Conservation (phyloP, 2,888 invertebrate species). For the Euzetes globulus region DNA sequence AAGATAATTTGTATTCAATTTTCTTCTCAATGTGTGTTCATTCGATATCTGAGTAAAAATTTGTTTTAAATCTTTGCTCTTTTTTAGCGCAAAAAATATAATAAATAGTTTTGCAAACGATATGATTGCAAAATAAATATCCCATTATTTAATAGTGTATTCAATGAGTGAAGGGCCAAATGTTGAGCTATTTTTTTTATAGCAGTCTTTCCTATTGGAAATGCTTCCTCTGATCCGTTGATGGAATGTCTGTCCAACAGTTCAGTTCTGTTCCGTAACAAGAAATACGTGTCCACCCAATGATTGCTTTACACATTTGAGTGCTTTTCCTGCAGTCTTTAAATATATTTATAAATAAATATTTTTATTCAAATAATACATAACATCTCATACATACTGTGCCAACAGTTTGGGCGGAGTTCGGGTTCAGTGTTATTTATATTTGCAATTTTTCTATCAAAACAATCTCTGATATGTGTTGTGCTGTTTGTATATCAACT, state of each 20-base stretch:
- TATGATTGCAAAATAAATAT: no score
- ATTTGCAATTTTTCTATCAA: conserved; percentile 14
- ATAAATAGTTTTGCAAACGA: no score
- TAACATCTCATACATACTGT: background rate
- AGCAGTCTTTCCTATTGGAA: background rate
- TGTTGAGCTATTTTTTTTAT: background rate
- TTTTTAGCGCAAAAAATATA: no score
- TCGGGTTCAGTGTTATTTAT: background rate
- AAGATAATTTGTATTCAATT: no score
- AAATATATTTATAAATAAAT: background rate
- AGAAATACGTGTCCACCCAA: background rate
- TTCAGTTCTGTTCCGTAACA: background rate
- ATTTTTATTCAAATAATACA: background rate
- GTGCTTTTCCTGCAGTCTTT: background rate
- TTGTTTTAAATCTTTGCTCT: no score
- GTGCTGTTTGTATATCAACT: background rate
- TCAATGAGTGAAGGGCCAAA: background rate
- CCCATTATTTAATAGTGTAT: no score
- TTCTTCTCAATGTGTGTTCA: no score
- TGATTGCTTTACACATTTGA: background rate
- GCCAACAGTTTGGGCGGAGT: background rate
- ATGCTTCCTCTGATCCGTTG: background rate
- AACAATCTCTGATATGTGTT: background rate
- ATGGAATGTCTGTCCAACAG: background rate
- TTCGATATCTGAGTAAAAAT: no score